phyloP scores from a whole-genome alignment of 2,888 invertebrate genomes.

The Rhamnusium bicolor region DNA sequence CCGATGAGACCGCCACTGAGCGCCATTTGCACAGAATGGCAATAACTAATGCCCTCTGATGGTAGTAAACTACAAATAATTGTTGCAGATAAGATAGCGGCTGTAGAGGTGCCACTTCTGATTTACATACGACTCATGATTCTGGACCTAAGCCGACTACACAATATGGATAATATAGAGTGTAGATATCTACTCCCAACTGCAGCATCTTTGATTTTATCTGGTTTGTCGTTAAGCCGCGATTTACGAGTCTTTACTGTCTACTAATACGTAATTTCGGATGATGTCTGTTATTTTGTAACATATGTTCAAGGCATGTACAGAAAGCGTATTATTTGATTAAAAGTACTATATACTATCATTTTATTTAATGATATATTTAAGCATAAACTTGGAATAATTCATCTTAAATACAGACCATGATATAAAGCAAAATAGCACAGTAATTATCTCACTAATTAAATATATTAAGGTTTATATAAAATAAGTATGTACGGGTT shows the following conservation, averaged over 20 bases:
- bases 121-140: slow-evolving; percentile 68
- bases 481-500: no score
- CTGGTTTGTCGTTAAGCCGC: slow-evolving; percentile 53
- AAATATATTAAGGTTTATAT: no score
- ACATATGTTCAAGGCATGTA: not conserved
- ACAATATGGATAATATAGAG: slow-evolving; percentile 49
- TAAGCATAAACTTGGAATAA: not conserved
- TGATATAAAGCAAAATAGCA: not conserved
- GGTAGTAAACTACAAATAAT: slow-evolving; percentile 69
- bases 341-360: not conserved
- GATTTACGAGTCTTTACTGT: slow-evolving; percentile 54
- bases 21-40: slow-evolving; percentile 68
- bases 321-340: not conserved
- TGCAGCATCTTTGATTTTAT: slow-evolving; percentile 58
- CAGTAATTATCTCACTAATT: not conserved
- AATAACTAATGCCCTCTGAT: slow-evolving; percentile 64
- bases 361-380: not conserved
- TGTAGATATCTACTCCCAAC: slow-evolving; percentile 36
- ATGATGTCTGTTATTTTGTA: not conserved
- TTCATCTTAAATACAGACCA: not conserved
- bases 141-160: slow-evolving; percentile 59
- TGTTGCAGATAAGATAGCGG: slow-evolving; percentile 69
- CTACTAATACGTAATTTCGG: slow-evolving; percentile 52
- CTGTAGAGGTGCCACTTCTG: slow-evolving; percentile 50
- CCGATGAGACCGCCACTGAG: slow-evolving; percentile 61